Conservation (phyloP, 2,113 vertebrate genomes). For the Gnathonemus echidnorhynchus region DNA sequence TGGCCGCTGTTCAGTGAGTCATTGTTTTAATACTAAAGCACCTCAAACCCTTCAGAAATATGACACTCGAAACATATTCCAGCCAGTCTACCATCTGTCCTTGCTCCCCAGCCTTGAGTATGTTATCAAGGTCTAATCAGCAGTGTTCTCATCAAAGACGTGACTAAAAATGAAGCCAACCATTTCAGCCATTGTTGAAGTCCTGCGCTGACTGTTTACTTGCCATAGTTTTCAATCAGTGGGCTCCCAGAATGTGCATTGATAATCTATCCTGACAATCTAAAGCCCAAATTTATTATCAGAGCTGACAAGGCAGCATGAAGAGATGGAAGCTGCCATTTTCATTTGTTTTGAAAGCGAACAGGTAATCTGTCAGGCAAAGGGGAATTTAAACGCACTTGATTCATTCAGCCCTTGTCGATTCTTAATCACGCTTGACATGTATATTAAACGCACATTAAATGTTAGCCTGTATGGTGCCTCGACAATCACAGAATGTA, state of each 20-base stretch:
- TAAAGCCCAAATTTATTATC: constrained; percentile 40
- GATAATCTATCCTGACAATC: constrained; percentile 31
- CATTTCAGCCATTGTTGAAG: constrained; percentile 35
- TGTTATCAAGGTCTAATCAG: not conserved
- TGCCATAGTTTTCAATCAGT: constrained; percentile 30
- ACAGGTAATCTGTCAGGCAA: constrained; percentile 51
- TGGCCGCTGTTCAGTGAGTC: not conserved
- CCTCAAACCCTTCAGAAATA: not conserved
- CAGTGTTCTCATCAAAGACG: constrained; percentile 11
- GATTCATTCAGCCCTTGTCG: constrained; percentile 2
- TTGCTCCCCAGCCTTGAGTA: constrained; percentile 1
- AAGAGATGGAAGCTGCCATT: constrained; percentile 38
- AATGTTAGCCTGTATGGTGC: not conserved
- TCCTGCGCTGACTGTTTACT: constrained; percentile 27
- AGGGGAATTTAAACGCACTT: not conserved
- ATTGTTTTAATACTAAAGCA: not conserved
- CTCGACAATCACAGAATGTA: not conserved
- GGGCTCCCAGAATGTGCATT: constrained; percentile 32
- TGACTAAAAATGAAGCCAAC: constrained; percentile 34
- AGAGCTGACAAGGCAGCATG: constrained; percentile 44
- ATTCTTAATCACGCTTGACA: not conserved
- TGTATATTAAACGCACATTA: not conserved
- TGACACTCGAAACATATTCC: not conserved
- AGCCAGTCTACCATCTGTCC: not conserved
- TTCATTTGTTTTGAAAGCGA: constrained; percentile 36